Conservation (phyloP, 37 sponge, comb jelly and placozoan species). For the Haliclona indistincta region DNA sequence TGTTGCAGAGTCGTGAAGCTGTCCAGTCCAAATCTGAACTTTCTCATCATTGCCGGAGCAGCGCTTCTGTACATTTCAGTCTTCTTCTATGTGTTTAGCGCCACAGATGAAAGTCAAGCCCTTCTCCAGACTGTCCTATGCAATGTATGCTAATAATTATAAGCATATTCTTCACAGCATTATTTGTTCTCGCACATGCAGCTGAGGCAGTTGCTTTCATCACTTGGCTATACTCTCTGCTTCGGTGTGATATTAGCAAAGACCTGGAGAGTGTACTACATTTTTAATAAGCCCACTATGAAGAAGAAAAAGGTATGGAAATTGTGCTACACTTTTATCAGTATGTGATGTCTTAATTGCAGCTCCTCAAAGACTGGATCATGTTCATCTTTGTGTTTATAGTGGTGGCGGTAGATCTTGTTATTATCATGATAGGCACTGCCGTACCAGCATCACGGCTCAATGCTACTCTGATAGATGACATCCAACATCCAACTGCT, state of each 20-base stretch:
- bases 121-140: neutral
- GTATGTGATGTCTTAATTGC: neutral
- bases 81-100: neutral
- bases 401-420: conserved; percentile 5
- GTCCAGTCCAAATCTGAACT: conserved; percentile 3
- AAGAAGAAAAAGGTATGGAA: conserved; percentile 42
- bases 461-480: neutral
- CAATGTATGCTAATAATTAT: neutral
- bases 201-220: neutral
- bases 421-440: neutral
- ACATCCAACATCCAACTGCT: neutral
- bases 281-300: conserved; percentile 38
- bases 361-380: conserved; percentile 38
- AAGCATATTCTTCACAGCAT: too few species aligned
- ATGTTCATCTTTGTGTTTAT: neutral
- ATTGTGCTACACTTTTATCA: too few species aligned
- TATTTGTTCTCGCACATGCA: too few species aligned
- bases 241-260: conserved; percentile 18
- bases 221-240: neutral
- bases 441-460: neutral
- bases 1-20: neutral
- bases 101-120: neutral
- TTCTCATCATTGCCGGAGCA: neutral
- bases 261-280: conserved; percentile 53
- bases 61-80: neutral